Evolutionary conservation across 2,888 invertebrate genomes (phyloP).

Genomic region (Zaprionus obscuricornis): DNA sequence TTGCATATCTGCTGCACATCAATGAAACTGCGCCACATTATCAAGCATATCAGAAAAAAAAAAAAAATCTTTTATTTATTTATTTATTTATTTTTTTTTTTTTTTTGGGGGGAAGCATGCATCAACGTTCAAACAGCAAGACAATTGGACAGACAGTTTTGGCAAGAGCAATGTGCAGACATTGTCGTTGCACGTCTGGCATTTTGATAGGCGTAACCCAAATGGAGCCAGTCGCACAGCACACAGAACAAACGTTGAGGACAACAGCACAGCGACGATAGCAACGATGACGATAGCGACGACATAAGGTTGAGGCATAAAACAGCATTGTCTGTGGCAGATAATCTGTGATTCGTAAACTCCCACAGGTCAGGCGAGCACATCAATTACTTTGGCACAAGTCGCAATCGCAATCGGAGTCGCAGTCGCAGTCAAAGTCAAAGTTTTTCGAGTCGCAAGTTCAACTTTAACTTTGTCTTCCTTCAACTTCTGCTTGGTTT

Average conservation of each 20-base stretch:
- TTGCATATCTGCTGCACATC: slow-evolving; percentile 61
- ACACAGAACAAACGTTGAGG: slow-evolving; percentile 12
- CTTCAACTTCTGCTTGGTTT: slow-evolving; percentile 13
- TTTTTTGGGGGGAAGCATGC: too few relatives aligned
- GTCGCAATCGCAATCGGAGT: slow-evolving; percentile 46
- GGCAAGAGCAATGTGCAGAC: background rate
- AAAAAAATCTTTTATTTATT: too few relatives aligned
- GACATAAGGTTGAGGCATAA: slow-evolving; percentile 66
- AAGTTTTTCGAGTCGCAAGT: slow-evolving; percentile 2
- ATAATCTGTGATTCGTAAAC: slow-evolving; percentile 81
- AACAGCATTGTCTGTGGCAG: slow-evolving; percentile 80
- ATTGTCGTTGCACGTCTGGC: slow-evolving; percentile 14
- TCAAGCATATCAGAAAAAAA: slow-evolving; percentile 23
- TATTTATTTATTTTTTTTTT: too few relatives aligned
- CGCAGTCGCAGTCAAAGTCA: slow-evolving; percentile 11
- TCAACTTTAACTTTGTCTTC: slow-evolving; percentile 1
- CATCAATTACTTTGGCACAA: slow-evolving; percentile 82
- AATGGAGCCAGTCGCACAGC: slow-evolving; percentile 29
- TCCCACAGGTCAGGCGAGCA: slow-evolving; percentile 82
- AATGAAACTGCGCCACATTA: slow-evolving; percentile 53
- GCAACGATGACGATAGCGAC: slow-evolving; percentile 53
- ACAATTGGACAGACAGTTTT: too few relatives aligned
- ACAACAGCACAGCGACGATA: slow-evolving; percentile 4
- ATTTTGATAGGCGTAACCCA: slow-evolving; percentile 48
- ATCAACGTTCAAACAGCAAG: background rate